Evolutionary conservation across 2,888 invertebrate species (phyloP).

Genomic region (Ferrisia virgata): DNA sequence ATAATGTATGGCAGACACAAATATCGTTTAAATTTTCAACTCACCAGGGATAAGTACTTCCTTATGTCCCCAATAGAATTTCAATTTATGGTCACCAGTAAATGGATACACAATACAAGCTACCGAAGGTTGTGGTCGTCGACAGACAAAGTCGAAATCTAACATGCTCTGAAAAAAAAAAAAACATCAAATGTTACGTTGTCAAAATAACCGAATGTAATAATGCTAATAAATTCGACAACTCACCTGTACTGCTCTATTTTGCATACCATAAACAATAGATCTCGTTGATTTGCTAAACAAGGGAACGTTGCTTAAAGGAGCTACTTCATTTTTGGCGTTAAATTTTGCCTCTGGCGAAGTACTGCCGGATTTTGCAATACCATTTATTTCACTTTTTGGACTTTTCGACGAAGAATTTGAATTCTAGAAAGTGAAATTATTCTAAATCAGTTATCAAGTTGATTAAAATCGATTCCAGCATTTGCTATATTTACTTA

Average conservation of each 20-base stretch:
- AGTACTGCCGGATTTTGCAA: conserved; percentile 40
- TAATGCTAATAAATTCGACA: background rate
- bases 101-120: conserved; percentile 98
- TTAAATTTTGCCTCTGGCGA: conserved; percentile 44
- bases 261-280: conserved; percentile 99
- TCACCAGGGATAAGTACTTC: conserved; percentile 81
- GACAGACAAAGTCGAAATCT: conserved; percentile 93
- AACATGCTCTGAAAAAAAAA: conserved; percentile 71
- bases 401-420: conserved; percentile 45
- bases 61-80: conserved; percentile 99
- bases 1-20: background rate
- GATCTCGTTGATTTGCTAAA: conserved; percentile 84
- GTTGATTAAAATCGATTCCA: background rate
- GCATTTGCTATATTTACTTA: background rate
- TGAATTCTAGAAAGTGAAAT: background rate
- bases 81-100: conserved; percentile 97
- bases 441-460: background rate
- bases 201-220: background rate
- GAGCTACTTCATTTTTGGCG: conserved; percentile 19
- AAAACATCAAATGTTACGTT: background rate
- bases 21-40: conserved; percentile 49
- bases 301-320: conserved; percentile 56
- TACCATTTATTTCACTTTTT: conserved; percentile 45
- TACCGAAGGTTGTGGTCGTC: conserved; percentile 82
- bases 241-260: conserved; percentile 77